A percentile compares a stretch with the other conserved stretches of the same genome.
phyloP scores from a whole-genome alignment of 2,797 vertebrate genomes.

The Poeciliopsis gracilis region DNA sequence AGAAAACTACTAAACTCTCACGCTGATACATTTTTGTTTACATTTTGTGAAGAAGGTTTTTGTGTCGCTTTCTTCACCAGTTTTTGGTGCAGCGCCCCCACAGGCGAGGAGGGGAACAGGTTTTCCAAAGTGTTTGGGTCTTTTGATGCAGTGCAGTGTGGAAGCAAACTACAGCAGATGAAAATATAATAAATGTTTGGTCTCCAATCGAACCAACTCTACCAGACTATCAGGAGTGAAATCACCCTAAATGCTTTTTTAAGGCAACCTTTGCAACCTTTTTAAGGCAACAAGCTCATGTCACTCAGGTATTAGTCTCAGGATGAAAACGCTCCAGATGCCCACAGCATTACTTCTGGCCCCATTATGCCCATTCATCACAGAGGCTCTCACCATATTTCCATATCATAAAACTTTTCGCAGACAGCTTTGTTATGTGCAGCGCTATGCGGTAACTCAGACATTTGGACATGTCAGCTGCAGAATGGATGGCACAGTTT shows the following conservation, averaged over 20 bases:
- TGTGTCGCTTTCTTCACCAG: no score
- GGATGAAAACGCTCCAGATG: slow-evolving; percentile 3
- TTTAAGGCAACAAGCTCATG: background rate
- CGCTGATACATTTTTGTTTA: no score
- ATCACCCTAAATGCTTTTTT: background rate
- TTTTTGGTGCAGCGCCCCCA: no score
- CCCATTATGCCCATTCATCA: slow-evolving; percentile 36
- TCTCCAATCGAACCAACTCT: no score
- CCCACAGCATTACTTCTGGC: slow-evolving; percentile 26
- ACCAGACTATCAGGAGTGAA: background rate
- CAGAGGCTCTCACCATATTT: slow-evolving; percentile 44
- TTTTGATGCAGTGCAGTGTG: no score
- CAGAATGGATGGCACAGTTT: slow-evolving; percentile 60
- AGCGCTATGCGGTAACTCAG: slow-evolving; percentile 33
- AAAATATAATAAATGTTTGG: no score
- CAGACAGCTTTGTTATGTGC: slow-evolving; percentile 42
- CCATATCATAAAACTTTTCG: slow-evolving; percentile 51
- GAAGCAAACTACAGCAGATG: no score
- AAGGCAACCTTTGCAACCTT: background rate
- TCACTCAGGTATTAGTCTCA: slow-evolving; percentile 4
- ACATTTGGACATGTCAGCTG: slow-evolving; percentile 60
- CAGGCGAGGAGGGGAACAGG: no score
- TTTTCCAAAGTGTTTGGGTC: no score
- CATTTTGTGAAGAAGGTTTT: no score
- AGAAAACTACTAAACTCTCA: no score